phyloP scores from a whole-genome alignment of 2,888 invertebrate genomes.

The Phragmatobia fuliginosa region DNA sequence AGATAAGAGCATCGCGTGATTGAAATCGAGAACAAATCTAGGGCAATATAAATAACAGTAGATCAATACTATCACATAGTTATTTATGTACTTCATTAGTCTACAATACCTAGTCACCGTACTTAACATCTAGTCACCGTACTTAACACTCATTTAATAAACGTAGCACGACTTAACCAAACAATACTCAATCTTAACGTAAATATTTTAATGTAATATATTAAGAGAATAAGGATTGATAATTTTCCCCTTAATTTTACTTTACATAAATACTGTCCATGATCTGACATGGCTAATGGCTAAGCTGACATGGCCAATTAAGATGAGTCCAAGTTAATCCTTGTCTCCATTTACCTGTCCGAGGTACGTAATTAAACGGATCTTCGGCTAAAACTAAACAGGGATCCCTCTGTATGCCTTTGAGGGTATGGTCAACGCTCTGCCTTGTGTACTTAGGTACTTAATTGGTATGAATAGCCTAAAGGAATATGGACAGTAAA shows the following conservation, averaged over 20 bases:
- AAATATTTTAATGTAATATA: not conserved
- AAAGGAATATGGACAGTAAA: constrained; percentile 43
- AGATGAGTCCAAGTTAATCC: constrained; percentile 62
- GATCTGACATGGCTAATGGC: constrained; percentile 33
- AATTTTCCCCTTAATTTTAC: not conserved
- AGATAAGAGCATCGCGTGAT: not conserved
- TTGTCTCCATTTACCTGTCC: constrained; percentile 24
- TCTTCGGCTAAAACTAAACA: constrained; percentile 51
- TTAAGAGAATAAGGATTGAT: not conserved
- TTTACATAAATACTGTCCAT: constrained; percentile 14
- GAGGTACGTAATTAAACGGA: constrained; percentile 53
- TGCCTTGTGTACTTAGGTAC: constrained; percentile 43
- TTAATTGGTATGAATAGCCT: constrained; percentile 48
- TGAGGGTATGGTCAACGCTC: constrained; percentile 35
- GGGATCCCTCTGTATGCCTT: constrained; percentile 37
- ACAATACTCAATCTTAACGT: too few species aligned
- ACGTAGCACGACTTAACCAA: too few species aligned
- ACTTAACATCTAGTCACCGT: not conserved
- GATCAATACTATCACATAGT: not conserved
- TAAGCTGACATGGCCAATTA: constrained; percentile 54
- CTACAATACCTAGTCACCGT: not conserved
- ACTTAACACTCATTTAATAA: too few species aligned
- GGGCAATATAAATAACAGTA: not conserved
- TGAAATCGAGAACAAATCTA: not conserved
- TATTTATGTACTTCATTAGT: too few species aligned